A percentile compares a stretch with the other conserved stretches of the same genome.
Evolutionary conservation across 2,113 vertebrate genomes (phyloP).

Genomic region (Geothlypis trichas): DNA sequence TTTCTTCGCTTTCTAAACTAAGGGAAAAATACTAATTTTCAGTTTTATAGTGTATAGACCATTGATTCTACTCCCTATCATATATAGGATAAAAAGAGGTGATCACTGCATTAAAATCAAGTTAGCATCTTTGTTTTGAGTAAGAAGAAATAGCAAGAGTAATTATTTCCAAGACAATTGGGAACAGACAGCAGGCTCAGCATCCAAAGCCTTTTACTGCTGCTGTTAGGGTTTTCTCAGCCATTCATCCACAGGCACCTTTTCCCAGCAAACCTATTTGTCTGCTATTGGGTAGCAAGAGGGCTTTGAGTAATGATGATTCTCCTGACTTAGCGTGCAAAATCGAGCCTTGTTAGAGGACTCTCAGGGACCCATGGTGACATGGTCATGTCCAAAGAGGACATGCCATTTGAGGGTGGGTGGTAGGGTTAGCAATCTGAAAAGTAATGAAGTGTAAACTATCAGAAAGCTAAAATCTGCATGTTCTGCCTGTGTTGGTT

Average conservation of each 20-base stretch:
- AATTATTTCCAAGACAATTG: slow-evolving; percentile 4
- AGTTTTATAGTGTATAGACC: not conserved
- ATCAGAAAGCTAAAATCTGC: not conserved
- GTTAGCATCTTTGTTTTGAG: not conserved
- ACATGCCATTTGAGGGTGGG: fast-evolving
- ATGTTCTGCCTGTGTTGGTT: not conserved
- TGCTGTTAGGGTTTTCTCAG: not conserved
- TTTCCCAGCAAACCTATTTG: slow-evolving; percentile 36
- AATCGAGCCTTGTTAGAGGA: not conserved
- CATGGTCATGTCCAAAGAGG: not conserved
- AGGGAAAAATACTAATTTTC: not conserved
- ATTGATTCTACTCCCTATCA: not conserved
- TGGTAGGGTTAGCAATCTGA: not conserved
- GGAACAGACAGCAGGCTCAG: not conserved
- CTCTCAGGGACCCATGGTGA: not conserved
- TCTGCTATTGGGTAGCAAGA: not conserved
- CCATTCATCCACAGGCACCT: not conserved
- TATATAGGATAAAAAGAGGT: not conserved
- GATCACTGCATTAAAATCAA: not conserved
- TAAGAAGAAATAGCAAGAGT: not conserved
- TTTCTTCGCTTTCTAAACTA: not conserved
- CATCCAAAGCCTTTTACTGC: not conserved
- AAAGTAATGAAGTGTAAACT: not conserved
- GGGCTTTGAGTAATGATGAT: not conserved
- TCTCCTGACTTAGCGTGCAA: not conserved